Conservation (phyloP, 2,113 vertebrate species). For the Saguinus imperator region DNA sequence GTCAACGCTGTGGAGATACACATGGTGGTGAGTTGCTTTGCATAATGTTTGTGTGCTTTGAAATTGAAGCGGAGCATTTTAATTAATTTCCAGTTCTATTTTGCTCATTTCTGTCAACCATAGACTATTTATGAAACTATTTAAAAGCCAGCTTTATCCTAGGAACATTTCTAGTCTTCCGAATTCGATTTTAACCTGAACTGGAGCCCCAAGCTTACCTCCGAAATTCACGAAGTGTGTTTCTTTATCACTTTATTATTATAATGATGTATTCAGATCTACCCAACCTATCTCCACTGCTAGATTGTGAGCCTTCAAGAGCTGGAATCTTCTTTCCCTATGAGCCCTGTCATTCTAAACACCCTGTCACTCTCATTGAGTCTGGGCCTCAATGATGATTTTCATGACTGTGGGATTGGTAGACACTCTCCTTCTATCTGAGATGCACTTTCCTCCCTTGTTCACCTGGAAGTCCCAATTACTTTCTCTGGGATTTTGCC, state of each 20-base stretch:
- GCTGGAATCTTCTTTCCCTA: not conserved
- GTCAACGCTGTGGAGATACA: not conserved
- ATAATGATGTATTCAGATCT: not conserved
- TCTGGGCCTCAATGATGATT: not conserved
- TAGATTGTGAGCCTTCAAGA: not conserved
- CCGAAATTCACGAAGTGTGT: not conserved
- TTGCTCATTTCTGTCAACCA: slow-evolving; percentile 44
- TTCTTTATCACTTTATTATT: not conserved
- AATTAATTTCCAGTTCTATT: slow-evolving; percentile 63
- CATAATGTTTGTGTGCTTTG: slow-evolving; percentile 46
- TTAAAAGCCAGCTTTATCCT: slow-evolving; percentile 33
- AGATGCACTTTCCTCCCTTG: not conserved
- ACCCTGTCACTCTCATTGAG: not conserved
- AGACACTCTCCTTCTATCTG: not conserved
- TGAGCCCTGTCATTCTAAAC: not conserved
- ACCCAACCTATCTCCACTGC: not conserved
- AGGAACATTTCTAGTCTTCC: not conserved
- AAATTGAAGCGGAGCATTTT: slow-evolving; percentile 50
- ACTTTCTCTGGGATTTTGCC: not conserved
- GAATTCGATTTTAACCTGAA: slow-evolving; percentile 28
- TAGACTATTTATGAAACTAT: slow-evolving; percentile 28
- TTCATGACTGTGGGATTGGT: not conserved
- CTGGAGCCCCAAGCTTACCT: not conserved
- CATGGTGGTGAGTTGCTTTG: not conserved
- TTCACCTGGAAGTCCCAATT: not conserved